phyloP scores from a whole-genome alignment of 2,797 vertebrate genomes.

The Alcedo quadribrachys region DNA sequence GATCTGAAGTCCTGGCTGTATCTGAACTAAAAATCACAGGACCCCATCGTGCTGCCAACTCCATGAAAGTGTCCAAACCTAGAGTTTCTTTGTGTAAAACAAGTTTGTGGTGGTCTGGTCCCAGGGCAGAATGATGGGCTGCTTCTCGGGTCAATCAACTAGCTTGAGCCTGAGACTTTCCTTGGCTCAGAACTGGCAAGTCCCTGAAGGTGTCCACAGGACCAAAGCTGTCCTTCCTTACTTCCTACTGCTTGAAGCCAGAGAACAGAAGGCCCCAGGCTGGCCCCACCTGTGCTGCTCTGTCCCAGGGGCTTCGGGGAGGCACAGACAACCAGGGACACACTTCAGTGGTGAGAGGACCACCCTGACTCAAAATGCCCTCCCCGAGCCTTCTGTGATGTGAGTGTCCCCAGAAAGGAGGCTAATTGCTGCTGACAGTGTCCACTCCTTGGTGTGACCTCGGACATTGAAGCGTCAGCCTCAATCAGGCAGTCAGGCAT shows the following conservation, averaged over 20 bases:
- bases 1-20: not conserved
- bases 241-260: not conserved
- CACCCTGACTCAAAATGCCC: not conserved
- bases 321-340: not conserved
- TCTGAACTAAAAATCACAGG: not conserved
- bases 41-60: not conserved
- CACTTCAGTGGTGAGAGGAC: fast-evolving
- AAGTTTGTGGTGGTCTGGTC: not conserved
- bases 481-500: not conserved
- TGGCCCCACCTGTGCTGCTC: not conserved
- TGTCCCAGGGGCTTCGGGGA: fast-evolving
- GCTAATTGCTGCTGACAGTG: not conserved
- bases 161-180: not conserved
- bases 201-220: not conserved
- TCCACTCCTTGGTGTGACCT: not conserved
- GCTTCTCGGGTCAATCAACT: not conserved
- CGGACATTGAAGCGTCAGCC: not conserved
- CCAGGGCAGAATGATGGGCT: not conserved
- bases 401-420: not conserved
- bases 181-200: not conserved
- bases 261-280: not conserved
- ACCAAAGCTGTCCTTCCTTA: not conserved
- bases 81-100: not conserved
- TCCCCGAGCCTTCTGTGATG: not conserved
- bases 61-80: not conserved